Evolutionary conservation across 2,888 invertebrate genomes (phyloP), one percentile per base, ranked within the genome.

Genomic region (Rhagium mordax): DNA sequence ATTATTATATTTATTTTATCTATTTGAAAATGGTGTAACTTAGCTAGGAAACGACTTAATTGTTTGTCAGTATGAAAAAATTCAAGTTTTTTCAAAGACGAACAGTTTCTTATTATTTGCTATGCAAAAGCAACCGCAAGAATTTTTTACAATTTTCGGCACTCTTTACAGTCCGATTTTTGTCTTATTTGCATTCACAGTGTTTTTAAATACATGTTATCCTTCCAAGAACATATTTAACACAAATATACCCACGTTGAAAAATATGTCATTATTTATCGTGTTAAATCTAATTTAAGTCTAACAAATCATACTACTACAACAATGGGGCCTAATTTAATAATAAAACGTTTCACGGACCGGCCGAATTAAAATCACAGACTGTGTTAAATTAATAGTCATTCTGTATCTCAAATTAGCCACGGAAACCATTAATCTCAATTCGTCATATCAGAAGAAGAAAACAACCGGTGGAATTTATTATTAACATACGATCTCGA

Each of bases 271-370:
- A 47, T 61, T 61, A 61, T 61, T 61, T 61, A 61, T 61, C 61
- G 15, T 33, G 47, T 15, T 47, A 55, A 67, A 67, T 67, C 66
- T 24, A 60, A 69, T 61, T 61, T 61, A 69, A 61, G 51, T 61
- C 59, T 24, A 51, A 69, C 69, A 53, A 65, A 65, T 65, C 53
- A 65, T 24, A 53, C 33, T 41, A 55, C 64, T 33, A 53, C 53
- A 65, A 65, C 65, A 69, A 69, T 69, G 69, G 51, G 61, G 49
- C 33, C 61, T 60, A 69, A 69, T 69, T 69, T 61, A 33, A 60
- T 69, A 61, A 69, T 61, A 53, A 53, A 69, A 51, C 60, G 51
- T 61, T 29, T 61, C 60, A 69, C 61, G 53, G 24, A 29, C 69
- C 53, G 69, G 24, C 69, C 65, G 53, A 53, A 53, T 65, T 53